phyloP scores from a whole-genome alignment of 1,140 invertebrate genomes.

The Nephotettix cincticeps region DNA sequence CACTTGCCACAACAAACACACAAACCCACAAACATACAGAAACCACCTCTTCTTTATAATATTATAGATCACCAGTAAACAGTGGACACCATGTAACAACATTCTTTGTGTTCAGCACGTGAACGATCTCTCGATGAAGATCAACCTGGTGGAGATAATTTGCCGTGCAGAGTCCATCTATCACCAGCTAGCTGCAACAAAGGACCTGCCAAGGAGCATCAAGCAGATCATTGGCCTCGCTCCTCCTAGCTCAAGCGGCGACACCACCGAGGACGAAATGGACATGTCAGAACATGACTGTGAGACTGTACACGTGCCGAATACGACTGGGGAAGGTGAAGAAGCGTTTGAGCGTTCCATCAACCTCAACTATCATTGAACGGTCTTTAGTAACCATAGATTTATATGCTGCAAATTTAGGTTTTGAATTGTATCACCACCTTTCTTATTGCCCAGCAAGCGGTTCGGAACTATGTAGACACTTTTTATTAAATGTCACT shows the following conservation, averaged over 20 bases:
- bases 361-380: slow-evolving; percentile 17
- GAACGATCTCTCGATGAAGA: slow-evolving; percentile 84
- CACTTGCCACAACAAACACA: too few relatives aligned
- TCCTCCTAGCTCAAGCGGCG: background rate
- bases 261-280: slow-evolving; percentile 16
- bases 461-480: too few relatives aligned
- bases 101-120: slow-evolving; percentile 70
- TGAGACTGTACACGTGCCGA: background rate
- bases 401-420: background rate
- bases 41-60: too few relatives aligned
- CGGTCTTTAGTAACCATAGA: background rate
- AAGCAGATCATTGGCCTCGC: slow-evolving; percentile 64
- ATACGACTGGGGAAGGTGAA: background rate
- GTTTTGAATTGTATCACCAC: background rate
- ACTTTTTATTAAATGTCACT: too few relatives aligned
- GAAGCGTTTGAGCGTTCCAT: slow-evolving; percentile 11
- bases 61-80: too few relatives aligned
- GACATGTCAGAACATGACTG: background rate
- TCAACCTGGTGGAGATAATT: slow-evolving; percentile 77
- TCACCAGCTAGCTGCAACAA: slow-evolving; percentile 68
- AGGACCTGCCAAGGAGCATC: slow-evolving; percentile 64
- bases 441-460: too few relatives aligned
- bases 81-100: too few relatives aligned
- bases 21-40: too few relatives aligned
- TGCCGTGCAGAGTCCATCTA: slow-evolving; percentile 88